phyloP scores from a whole-genome alignment of 2,797 vertebrate species.

The Typhlichthys eigenmanni region DNA sequence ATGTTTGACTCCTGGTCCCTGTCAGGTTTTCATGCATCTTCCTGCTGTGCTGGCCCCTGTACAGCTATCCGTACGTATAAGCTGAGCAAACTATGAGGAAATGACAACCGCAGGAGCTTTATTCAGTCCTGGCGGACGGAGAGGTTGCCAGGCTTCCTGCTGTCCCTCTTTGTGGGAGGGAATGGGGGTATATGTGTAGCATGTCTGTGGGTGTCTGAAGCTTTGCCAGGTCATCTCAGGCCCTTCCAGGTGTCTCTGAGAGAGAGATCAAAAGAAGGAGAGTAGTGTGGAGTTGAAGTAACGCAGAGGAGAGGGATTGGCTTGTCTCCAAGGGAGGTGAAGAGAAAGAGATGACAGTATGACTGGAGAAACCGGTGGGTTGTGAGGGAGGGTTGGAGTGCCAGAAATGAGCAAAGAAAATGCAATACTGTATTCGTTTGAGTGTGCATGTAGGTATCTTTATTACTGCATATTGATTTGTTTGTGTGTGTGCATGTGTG shows the following conservation, averaged over 20 bases:
- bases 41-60: neutral
- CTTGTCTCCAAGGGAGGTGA: constrained; percentile 32
- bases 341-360: constrained; percentile 15
- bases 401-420: no score
- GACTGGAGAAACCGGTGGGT: constrained; percentile 3
- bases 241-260: constrained; percentile 70
- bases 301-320: constrained; percentile 30
- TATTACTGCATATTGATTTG: neutral
- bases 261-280: constrained; percentile 60
- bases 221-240: constrained; percentile 59
- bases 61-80: neutral
- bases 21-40: no score
- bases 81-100: constrained; percentile 30
- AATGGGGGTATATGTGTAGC: constrained; percentile 15
- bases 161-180: constrained; percentile 31
- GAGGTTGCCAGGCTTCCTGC: constrained; percentile 39
- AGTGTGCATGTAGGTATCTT: neutral
- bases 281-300: constrained; percentile 27
- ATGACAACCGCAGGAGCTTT: constrained; percentile 30
- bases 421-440: constrained; percentile 7
- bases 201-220: constrained; percentile 49
- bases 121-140: constrained; percentile 36
- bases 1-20: no score
- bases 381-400: constrained; percentile 4
- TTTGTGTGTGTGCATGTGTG: constrained; percentile 21